These are phyloP conservation scores for Campoletis sonorensis DNA, from an alignment of 1,140 invertebrate species.

Conservation along the genomic window DNA sequence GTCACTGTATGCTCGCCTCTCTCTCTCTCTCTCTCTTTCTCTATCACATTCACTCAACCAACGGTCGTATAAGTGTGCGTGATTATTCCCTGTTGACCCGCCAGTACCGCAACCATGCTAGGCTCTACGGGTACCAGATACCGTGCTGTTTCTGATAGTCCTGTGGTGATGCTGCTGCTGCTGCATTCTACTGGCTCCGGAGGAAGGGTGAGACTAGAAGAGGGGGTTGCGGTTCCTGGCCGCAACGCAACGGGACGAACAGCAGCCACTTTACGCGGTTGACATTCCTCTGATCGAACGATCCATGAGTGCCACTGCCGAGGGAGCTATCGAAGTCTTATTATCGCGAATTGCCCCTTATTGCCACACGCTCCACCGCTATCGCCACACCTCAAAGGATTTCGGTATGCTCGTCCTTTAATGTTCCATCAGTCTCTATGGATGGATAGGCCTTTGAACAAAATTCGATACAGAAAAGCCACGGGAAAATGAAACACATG, in stretches of 20 bases:
- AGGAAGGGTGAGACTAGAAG: background rate
- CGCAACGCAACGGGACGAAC: slow-evolving; percentile 42
- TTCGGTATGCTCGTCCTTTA: slow-evolving; percentile 19
- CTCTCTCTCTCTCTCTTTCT: background rate
- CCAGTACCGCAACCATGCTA: slow-evolving; percentile 15
- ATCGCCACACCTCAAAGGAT: slow-evolving; percentile 21
- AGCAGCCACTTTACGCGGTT: slow-evolving; percentile 55
- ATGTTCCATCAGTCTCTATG: background rate
- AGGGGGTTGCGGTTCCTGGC: slow-evolving; percentile 33
- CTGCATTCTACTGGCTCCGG: slow-evolving; percentile 36
- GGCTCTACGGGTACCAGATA: slow-evolving; percentile 17
- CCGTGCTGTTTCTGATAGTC: slow-evolving; percentile 49
- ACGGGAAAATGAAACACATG: slow-evolving; percentile 27
- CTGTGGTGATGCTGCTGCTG: slow-evolving; percentile 30
- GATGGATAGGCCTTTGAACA: background rate
- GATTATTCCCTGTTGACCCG: slow-evolving; percentile 35
- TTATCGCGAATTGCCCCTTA: slow-evolving; percentile 61
- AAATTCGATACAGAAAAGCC: background rate
- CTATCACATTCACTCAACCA: background rate
- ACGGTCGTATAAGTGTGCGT: background rate
- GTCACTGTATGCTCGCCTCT: slow-evolving; percentile 1
- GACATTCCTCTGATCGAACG: slow-evolving; percentile 58
- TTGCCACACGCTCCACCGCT: slow-evolving; percentile 32
- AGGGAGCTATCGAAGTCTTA: slow-evolving; percentile 54
- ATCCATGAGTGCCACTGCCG: slow-evolving; percentile 34